Conservation (phyloP, 1,140 invertebrate genomes). For the Drosophila chauvacae region DNA sequence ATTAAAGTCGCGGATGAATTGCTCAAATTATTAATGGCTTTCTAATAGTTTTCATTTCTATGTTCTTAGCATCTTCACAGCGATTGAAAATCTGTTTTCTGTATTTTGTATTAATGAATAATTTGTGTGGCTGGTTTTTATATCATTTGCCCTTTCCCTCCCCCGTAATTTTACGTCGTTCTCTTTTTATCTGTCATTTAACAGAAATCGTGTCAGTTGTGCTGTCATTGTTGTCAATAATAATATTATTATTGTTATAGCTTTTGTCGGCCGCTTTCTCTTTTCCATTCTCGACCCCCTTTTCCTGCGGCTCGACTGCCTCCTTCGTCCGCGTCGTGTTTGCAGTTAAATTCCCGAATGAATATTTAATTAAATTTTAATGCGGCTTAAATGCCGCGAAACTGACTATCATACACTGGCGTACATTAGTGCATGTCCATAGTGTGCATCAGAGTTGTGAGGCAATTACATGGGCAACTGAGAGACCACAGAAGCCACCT, state of each 20-base stretch:
- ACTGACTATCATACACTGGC: constrained; percentile 15
- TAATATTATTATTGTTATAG: constrained; percentile 44
- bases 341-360: constrained; percentile 52
- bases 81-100: constrained; percentile 4
- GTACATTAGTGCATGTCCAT: not conserved
- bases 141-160: constrained; percentile 1
- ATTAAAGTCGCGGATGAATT: constrained; percentile 50
- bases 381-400: constrained; percentile 59
- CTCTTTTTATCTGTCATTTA: constrained; percentile 65
- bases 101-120: constrained; percentile 12
- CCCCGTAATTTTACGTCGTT: not conserved
- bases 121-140: constrained; percentile 35
- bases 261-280: not conserved
- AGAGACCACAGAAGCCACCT: not conserved
- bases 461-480: not conserved
- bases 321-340: constrained; percentile 5
- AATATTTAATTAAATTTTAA: constrained; percentile 70
- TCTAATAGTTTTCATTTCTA: constrained; percentile 16
- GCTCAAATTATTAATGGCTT: constrained; percentile 15
- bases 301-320: not conserved
- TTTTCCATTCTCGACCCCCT: not conserved
- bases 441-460: not conserved
- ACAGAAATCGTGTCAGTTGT: constrained; percentile 62
- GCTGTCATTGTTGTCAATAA: constrained; percentile 45
- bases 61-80: constrained; percentile 6